A percentile compares a stretch with the other conserved stretches of the same genome.
These are phyloP conservation scores for Formicarius rufipectus DNA, from an alignment of 2,113 vertebrate species.

Conservation along the genomic window DNA sequence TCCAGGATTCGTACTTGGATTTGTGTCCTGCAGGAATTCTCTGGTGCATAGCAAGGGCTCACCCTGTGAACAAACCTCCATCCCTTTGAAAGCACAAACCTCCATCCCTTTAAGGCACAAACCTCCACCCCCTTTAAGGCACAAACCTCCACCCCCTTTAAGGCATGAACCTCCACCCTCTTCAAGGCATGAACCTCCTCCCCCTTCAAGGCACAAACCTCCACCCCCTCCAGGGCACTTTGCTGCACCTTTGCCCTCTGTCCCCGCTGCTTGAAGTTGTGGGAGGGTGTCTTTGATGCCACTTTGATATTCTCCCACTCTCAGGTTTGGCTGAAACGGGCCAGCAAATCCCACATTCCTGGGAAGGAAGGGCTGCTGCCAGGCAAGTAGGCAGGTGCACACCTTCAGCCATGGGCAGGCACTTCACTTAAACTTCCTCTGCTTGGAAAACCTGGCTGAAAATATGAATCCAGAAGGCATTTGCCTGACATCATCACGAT, in stretches of 20 bases:
- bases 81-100: too few relatives aligned
- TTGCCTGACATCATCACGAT: not conserved
- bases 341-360: not conserved
- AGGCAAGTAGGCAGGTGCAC: not conserved
- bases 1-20: not conserved
- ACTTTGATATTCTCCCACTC: not conserved
- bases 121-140: not conserved
- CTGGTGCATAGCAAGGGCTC: not conserved
- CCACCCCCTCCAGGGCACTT: not conserved
- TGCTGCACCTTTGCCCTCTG: rapidly evolving
- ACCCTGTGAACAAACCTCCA: not conserved
- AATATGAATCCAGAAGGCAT: not conserved
- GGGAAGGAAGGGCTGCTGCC: not conserved
- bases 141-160: not conserved
- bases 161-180: too few relatives aligned
- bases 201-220: not conserved
- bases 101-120: not conserved
- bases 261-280: rapidly evolving
- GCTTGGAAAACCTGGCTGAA: not conserved
- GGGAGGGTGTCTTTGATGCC: not conserved
- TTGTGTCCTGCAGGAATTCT: not conserved
- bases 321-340: not conserved
- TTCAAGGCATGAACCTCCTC: too few relatives aligned
- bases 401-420: not conserved
- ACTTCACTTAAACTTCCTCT: not conserved